Conservation (phyloP, 1,140 invertebrate genomes). For the Camponotus pennsylvanicus region DNA sequence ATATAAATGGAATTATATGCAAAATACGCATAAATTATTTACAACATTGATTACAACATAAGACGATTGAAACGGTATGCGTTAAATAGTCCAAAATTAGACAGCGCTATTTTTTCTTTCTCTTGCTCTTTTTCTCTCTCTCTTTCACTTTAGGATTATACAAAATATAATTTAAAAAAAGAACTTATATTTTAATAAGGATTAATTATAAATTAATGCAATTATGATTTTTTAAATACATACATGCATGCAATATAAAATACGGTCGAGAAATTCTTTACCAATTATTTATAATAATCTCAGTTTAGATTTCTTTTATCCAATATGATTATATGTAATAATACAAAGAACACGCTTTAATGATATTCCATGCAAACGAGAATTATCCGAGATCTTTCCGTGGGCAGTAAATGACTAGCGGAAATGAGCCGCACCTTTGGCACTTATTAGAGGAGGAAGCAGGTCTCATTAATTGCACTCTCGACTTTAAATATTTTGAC, state of each 20-base stretch:
- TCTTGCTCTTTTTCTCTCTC: no score
- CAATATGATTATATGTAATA: background rate
- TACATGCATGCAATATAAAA: background rate
- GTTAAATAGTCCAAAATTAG: background rate
- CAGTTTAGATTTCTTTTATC: background rate
- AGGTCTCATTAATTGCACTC: slow-evolving; percentile 31
- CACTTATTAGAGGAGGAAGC: background rate
- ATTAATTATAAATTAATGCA: background rate
- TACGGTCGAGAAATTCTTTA: background rate
- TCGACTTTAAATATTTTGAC: slow-evolving; percentile 51
- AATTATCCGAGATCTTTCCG: background rate
- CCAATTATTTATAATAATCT: background rate
- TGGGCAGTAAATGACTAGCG: background rate
- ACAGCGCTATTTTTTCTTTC: background rate
- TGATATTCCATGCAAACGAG: background rate
- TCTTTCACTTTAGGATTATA: background rate
- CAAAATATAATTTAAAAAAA: background rate
- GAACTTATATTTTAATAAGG: background rate
- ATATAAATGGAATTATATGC: background rate
- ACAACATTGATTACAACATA: background rate
- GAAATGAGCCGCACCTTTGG: background rate
- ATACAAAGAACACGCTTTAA: background rate
- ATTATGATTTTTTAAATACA: background rate
- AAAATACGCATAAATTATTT: background rate
- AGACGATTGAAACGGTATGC: background rate